Evolutionary conservation across 2,113 vertebrate species (phyloP).

Genomic region (Synchiropus splendidus): DNA sequence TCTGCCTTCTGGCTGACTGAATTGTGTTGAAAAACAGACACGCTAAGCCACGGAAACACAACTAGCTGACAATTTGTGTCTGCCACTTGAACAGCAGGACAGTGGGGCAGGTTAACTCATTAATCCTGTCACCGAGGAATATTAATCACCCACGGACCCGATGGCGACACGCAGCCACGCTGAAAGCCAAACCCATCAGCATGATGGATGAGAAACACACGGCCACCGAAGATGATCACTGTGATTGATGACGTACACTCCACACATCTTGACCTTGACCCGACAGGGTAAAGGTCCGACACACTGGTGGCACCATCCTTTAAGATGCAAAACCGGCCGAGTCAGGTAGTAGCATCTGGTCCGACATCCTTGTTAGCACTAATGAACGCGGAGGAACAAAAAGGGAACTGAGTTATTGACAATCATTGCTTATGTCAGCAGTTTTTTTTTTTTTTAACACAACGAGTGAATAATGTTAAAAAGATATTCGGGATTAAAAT

Average conservation of each 20-base stretch:
- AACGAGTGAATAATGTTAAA: too few species aligned
- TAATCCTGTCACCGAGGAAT: slow-evolving; percentile 45
- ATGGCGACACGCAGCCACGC: slow-evolving; percentile 39
- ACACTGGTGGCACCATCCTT: slow-evolving; percentile 9
- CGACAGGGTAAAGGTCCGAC: slow-evolving; percentile 10
- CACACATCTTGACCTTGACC: slow-evolving; percentile 62
- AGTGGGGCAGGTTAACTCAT: slow-evolving; percentile 61
- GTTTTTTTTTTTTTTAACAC: not conserved
- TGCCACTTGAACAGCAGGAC: slow-evolving; percentile 55
- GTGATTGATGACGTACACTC: slow-evolving; percentile 63
- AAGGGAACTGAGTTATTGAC: slow-evolving; percentile 28
- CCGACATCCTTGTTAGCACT: slow-evolving; percentile 21
- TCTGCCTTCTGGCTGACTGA: slow-evolving; percentile 8
- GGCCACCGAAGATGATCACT: slow-evolving; percentile 56
- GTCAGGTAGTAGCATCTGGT: slow-evolving; percentile 25
- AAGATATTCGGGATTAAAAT: slow-evolving; percentile 40
- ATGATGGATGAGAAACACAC: slow-evolving; percentile 69
- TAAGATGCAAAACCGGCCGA: slow-evolving; percentile 27
- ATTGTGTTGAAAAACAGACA: slow-evolving; percentile 11
- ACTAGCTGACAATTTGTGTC: slow-evolving; percentile 57
- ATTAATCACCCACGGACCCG: slow-evolving; percentile 58
- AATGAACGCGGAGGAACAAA: slow-evolving; percentile 41
- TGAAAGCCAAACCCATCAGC: slow-evolving; percentile 51
- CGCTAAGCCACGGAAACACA: slow-evolving; percentile 21
- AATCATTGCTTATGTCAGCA: slow-evolving; percentile 17